phyloP scores from a whole-genome alignment of 2,888 invertebrate species.

The Melanotus villosus region DNA sequence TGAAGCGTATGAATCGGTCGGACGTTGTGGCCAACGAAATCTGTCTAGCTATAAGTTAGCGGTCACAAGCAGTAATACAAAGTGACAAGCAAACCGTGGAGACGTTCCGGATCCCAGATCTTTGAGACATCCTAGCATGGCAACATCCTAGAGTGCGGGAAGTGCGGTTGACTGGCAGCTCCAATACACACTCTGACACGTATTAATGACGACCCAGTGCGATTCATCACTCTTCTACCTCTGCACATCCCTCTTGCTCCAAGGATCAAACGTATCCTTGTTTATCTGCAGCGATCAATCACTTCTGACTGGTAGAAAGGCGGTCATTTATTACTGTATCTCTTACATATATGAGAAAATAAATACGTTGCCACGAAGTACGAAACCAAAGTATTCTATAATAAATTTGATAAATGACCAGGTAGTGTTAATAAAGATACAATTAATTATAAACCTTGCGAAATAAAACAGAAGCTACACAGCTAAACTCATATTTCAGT shows the following conservation, averaged over 20 bases:
- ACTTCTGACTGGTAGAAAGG: slow-evolving; percentile 69
- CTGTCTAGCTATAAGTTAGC: slow-evolving; percentile 60
- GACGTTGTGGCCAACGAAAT: slow-evolving; percentile 55
- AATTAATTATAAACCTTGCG: slow-evolving; percentile 30
- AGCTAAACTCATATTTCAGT: neutral
- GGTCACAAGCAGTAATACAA: slow-evolving; percentile 56
- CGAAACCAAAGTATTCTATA: slow-evolving; percentile 32
- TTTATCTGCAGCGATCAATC: slow-evolving; percentile 68
- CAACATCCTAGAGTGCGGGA: slow-evolving; percentile 47
- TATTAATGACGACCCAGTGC: slow-evolving; percentile 68
- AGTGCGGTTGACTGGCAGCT: slow-evolving; percentile 65
- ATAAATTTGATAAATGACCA: slow-evolving; percentile 32
- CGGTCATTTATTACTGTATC: slow-evolving; percentile 68
- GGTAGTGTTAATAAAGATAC: slow-evolving; percentile 17
- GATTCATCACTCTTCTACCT: slow-evolving; percentile 69
- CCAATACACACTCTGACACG: slow-evolving; percentile 68
- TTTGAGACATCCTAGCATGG: slow-evolving; percentile 46
- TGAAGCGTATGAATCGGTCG: slow-evolving; percentile 50
- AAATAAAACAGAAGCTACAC: slow-evolving; percentile 19
- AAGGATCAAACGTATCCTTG: slow-evolving; percentile 68
- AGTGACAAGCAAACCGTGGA: slow-evolving; percentile 59
- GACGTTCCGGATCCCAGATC: slow-evolving; percentile 54
- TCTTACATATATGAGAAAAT: slow-evolving; percentile 60
- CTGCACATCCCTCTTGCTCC: slow-evolving; percentile 60
- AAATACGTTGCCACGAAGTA: slow-evolving; percentile 36